Conservation (phyloP, 2,888 invertebrate species). For the Nomada flava region DNA sequence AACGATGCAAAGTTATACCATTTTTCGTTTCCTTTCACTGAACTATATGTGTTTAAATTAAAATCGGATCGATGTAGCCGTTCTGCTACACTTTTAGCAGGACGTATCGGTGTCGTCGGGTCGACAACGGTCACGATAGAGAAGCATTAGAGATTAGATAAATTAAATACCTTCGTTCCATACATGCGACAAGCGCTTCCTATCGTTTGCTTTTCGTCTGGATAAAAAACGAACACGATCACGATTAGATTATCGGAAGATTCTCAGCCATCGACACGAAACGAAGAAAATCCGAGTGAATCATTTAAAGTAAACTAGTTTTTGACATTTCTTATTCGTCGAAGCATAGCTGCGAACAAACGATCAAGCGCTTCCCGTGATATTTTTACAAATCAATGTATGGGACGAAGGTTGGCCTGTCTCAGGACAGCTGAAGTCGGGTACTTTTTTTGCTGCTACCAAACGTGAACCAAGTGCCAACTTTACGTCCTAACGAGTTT, state of each 20-base stretch:
- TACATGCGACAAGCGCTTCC: constrained; percentile 68
- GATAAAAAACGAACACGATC: not conserved
- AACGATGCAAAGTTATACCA: constrained; percentile 21
- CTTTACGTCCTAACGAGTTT: constrained; percentile 85
- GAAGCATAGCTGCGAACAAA: constrained; percentile 25
- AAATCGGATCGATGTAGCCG: constrained; percentile 17
- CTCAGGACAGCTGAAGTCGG: constrained; percentile 85
- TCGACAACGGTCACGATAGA: constrained; percentile 31
- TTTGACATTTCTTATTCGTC: not conserved
- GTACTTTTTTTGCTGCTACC: constrained; percentile 85
- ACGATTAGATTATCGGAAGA: not conserved
- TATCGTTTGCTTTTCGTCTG: constrained; percentile 30
- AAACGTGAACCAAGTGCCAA: constrained; percentile 87
- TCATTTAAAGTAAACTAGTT: constrained; percentile 5
- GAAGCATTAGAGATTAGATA: constrained; percentile 27
- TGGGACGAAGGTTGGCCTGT: constrained; percentile 85
- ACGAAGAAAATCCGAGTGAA: not conserved
- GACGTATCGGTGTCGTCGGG: constrained; percentile 25
- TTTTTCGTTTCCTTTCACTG: constrained; percentile 3
- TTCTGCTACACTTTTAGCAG: constrained; percentile 21
- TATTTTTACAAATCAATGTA: constrained; percentile 78
- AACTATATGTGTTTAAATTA: constrained; percentile 35
- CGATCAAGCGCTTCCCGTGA: constrained; percentile 55
- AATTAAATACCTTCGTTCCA: constrained; percentile 72
- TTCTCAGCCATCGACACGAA: not conserved